These are phyloP conservation scores for Pterobdella sp. DNA, from an alignment of 2,888 invertebrate genomes.

Conservation along the genomic window DNA sequence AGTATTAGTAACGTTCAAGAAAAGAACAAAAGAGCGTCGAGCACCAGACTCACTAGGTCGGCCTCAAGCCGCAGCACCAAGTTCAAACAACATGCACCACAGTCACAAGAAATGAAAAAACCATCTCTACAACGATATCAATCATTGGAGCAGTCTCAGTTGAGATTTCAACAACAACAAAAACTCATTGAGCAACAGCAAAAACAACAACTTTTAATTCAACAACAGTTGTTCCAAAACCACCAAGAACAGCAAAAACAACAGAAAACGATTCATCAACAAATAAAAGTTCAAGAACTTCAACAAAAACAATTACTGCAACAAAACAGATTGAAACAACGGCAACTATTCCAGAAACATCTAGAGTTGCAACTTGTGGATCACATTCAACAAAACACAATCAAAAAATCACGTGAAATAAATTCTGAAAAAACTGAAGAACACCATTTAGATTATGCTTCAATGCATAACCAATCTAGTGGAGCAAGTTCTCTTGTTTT, in stretches of 20 bases:
- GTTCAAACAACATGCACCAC: not conserved
- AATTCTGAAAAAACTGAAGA: not conserved
- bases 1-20: not conserved
- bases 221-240: not conserved
- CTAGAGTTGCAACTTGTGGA: not conserved
- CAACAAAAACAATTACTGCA: not conserved
- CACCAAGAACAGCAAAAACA: not conserved
- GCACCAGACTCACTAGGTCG: conserved; percentile 8
- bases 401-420: not conserved
- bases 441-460: not conserved
- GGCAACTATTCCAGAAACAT: not conserved
- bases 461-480: not conserved
- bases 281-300: not conserved
- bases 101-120: not conserved
- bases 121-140: not conserved
- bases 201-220: not conserved
- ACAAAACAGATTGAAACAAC: conserved; percentile 7
- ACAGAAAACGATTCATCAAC: not conserved
- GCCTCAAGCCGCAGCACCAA: not conserved
- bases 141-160: not conserved
- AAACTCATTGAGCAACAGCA: not conserved
- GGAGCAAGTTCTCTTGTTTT: not conserved
- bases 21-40: not conserved
- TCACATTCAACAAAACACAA: not conserved
- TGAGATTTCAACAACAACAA: not conserved